phyloP scores from a whole-genome alignment of 2,888 invertebrate genomes.

The Cataglyphis albicans region DNA sequence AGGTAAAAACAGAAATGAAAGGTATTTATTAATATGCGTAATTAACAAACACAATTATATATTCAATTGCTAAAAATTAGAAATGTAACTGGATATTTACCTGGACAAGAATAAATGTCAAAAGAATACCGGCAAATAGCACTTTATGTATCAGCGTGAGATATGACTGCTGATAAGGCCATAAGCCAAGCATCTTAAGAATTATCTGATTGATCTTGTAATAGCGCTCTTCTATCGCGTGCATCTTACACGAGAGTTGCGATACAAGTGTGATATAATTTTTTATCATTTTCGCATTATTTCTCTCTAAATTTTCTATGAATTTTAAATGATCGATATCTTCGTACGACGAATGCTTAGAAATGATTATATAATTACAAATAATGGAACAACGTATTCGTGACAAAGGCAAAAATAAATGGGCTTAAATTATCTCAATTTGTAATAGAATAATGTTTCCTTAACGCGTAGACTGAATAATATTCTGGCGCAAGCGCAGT shows the following conservation, averaged over 20 bases:
- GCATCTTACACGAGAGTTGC: neutral
- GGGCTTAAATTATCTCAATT: slow-evolving; percentile 15
- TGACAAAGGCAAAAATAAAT: neutral
- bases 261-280: neutral
- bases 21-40: neutral
- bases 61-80: neutral
- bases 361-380: neutral
- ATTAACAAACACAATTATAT: neutral
- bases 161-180: slow-evolving; percentile 37
- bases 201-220: slow-evolving; percentile 35
- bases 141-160: neutral
- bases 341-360: neutral
- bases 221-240: slow-evolving; percentile 27
- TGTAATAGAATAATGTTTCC: slow-evolving; percentile 6
- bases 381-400: neutral
- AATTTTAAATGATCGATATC: slow-evolving; percentile 33
- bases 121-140: neutral
- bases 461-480: neutral
- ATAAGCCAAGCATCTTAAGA: slow-evolving; percentile 39
- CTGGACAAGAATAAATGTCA: slow-evolving; percentile 45
- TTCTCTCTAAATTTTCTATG: neutral
- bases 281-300: neutral
- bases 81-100: slow-evolving; percentile 8
- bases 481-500: slow-evolving; percentile 27
- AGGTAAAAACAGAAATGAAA: neutral